Percentiles rank a stretch among this genome's conserved stretches.
These are phyloP conservation scores for Australoheros scitulus DNA, from an alignment of 2,113 vertebrate species.

Conservation along the genomic window DNA sequence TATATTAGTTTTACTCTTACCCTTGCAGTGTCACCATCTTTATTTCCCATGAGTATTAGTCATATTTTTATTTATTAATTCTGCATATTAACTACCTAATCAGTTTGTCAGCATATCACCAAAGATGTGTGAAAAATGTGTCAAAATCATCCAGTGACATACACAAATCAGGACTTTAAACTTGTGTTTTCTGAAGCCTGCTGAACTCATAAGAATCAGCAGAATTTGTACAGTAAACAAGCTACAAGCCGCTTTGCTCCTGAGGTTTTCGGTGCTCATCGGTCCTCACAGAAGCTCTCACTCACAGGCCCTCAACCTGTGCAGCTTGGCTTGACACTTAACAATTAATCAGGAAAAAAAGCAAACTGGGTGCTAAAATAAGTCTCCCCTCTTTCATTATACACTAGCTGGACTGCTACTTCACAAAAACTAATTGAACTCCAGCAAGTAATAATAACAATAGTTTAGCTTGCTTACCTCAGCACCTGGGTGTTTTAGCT, in stretches of 20 bases:
- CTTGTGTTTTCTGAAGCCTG: background rate
- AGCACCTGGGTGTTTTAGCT: background rate
- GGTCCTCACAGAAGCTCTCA: background rate
- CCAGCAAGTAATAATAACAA: background rate
- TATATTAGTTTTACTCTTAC: too few relatives aligned
- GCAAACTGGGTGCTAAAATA: background rate
- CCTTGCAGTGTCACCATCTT: too few relatives aligned
- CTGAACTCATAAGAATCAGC: background rate
- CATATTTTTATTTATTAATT: background rate
- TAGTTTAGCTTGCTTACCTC: background rate
- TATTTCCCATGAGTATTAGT: too few relatives aligned
- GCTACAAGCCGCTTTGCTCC: background rate
- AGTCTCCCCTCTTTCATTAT: background rate
- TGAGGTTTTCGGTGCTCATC: background rate
- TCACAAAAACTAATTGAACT: background rate
- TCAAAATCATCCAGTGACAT: background rate
- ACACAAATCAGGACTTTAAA: background rate
- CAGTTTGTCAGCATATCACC: background rate
- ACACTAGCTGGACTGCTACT: background rate
- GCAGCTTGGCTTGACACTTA: background rate
- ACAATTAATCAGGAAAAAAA: background rate
- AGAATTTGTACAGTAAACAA: background rate
- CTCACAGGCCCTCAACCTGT: background rate
- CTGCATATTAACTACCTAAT: background rate
- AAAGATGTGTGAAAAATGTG: background rate